These are phyloP conservation scores for Oncorhynchus nerka DNA, from an alignment of 2,113 vertebrate genomes.

Conservation along the genomic window DNA sequence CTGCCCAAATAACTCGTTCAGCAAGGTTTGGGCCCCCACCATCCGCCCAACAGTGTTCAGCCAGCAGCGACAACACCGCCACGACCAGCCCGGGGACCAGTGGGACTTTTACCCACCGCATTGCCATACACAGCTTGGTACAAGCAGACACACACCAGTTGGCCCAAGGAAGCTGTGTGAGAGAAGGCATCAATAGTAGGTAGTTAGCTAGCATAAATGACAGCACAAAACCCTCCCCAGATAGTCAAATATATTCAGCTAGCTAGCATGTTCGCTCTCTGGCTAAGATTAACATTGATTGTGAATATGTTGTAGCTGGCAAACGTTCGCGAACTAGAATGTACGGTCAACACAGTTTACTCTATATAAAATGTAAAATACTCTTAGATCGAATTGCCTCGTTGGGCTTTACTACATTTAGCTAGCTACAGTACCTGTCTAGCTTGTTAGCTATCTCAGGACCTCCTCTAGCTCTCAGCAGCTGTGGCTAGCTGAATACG, in stretches of 20 bases:
- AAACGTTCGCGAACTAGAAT: not conserved
- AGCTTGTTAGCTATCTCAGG: not conserved
- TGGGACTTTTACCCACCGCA: conserved; percentile 71
- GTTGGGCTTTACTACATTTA: no score
- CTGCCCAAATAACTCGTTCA: conserved; percentile 91
- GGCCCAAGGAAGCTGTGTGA: conserved; percentile 18
- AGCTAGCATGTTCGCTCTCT: conserved; percentile 42
- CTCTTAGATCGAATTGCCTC: no score
- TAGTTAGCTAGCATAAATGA: not conserved
- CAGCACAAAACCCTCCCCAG: conserved; percentile 1
- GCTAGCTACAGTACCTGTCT: not conserved
- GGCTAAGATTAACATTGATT: conserved; percentile 38
- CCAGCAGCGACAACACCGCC: conserved; percentile 67
- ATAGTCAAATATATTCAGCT: conserved; percentile 13
- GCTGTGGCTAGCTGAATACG: conserved; percentile 16
- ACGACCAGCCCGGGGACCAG: conserved; percentile 64
- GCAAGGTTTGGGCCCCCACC: conserved; percentile 75
- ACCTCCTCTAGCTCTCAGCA: conserved; percentile 18
- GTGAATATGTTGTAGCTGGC: not conserved
- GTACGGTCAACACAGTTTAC: no score
- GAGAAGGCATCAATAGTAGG: not conserved
- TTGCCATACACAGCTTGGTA: conserved; percentile 52
- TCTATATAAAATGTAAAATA: no score
- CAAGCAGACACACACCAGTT: conserved; percentile 13
- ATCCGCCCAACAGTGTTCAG: conserved; percentile 64